A percentile compares a stretch with the other conserved stretches of the same genome.
These are phyloP conservation scores for Pseudochirops cupreus DNA, from an alignment of 2,797 vertebrate genomes.

Conservation along the genomic window DNA sequence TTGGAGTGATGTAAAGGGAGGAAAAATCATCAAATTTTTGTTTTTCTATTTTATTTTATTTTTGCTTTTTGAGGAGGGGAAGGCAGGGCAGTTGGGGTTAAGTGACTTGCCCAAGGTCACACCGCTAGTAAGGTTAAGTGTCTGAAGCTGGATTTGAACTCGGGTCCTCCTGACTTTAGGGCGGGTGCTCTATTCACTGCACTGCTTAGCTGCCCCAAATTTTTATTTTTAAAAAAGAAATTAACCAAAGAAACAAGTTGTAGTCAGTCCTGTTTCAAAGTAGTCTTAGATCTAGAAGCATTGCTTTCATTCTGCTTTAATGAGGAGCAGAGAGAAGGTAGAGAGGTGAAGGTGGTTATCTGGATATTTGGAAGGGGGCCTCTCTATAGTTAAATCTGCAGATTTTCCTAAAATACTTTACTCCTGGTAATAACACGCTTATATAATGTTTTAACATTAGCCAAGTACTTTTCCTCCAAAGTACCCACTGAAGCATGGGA, in stretches of 20 bases:
- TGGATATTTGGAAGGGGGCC: constrained; percentile 33
- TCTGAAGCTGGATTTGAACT: too few relatives aligned
- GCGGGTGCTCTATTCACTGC: too few relatives aligned
- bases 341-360: not conserved
- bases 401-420: not conserved
- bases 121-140: too few relatives aligned
- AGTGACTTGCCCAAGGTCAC: too few relatives aligned
- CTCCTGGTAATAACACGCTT: not conserved
- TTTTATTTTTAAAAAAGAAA: not conserved
- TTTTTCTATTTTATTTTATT: too few relatives aligned
- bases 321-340: not conserved
- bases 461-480: not conserved
- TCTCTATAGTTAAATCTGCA: not conserved
- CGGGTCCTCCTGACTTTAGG: too few relatives aligned
- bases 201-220: not conserved
- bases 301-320: not conserved
- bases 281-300: constrained; percentile 16
- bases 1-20: not conserved
- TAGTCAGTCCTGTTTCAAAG: not conserved
- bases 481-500: not conserved
- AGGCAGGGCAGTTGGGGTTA: too few relatives aligned
- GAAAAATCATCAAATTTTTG: not conserved
- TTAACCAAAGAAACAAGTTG: constrained; percentile 33
- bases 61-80: too few relatives aligned
- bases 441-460: constrained; percentile 23